These are phyloP conservation scores for Aphidius colemani DNA, from an alignment of 2,888 invertebrate genomes.

Conservation along the genomic window DNA sequence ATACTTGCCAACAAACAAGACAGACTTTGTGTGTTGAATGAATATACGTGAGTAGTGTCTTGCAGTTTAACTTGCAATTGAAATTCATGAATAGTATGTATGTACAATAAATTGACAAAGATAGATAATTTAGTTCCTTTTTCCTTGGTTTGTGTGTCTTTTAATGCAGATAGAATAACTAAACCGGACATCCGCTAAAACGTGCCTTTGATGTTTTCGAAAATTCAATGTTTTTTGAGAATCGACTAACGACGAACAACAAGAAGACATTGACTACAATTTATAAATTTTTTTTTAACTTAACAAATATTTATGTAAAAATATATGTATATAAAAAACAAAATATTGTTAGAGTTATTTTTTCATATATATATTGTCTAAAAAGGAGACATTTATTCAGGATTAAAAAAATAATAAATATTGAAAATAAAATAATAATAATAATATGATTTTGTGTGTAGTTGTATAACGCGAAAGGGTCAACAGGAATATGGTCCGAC, in stretches of 20 bases:
- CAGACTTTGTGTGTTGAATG: slow-evolving; percentile 36
- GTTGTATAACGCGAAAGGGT: too few species aligned
- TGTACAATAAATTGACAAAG: slow-evolving; percentile 16
- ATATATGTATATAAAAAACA: not conserved
- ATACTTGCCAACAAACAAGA: slow-evolving; percentile 53
- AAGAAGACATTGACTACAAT: slow-evolving; percentile 48
- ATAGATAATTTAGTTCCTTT: slow-evolving; percentile 9
- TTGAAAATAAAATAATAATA: not conserved
- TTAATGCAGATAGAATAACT: slow-evolving; percentile 1
- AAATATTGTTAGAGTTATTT: not conserved
- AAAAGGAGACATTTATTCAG: not conserved
- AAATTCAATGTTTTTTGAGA: slow-evolving; percentile 26
- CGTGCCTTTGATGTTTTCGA: slow-evolving; percentile 51
- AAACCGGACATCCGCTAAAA: slow-evolving; percentile 52
- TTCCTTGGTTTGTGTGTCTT: slow-evolving; percentile 10
- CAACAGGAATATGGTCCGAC: too few species aligned
- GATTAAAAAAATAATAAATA: not conserved
- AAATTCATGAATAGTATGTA: too few species aligned
- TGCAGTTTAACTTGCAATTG: slow-evolving; percentile 11
- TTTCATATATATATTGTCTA: not conserved
- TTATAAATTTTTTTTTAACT: not conserved
- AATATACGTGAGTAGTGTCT: slow-evolving; percentile 31
- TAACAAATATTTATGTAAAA: not conserved
- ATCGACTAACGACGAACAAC: slow-evolving; percentile 51
- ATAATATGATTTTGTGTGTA: not conserved